Evolutionary conservation across 1,140 invertebrate species (phyloP), one percentile per base, ranked within the genome.

Genomic region (Eriocheir sinensis): DNA sequence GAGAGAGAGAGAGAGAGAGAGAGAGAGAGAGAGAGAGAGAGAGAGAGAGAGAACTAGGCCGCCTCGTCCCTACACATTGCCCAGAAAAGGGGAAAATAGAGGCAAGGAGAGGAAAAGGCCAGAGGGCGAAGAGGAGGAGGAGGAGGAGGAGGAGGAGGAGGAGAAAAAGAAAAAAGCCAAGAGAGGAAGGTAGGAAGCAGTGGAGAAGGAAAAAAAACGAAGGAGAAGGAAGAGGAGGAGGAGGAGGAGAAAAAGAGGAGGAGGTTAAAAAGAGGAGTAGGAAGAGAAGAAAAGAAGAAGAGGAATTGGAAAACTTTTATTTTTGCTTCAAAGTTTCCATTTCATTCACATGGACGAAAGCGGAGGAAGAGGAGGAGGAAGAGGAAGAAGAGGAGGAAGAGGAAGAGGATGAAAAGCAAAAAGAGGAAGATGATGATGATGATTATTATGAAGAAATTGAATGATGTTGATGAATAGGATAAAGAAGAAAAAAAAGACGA

Each of bases 91-190:
- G 53, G 53, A 60, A 21, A 60, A 8, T 48, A 48, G 15, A 15
- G 44, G 4, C 53, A 9, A 60, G 53, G 53, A 48, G 44, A 48
- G 44, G 44, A 48, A 15, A 15, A 48, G 44, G 44, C 4, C n/a
- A 15, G 44, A 48, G 44, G 44, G 15, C 4, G 44, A 48, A 15
- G 21, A 72, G 60, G 60, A 72, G 60, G 60, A 72, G 60, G 60
- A 72, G 60, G 60, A 72, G 60, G 60, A n/a, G 60, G 60, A n/a
- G 60, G 60, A 72, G 60, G 60, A 72, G 60, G 60, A 72, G 60
- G 60, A 72, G 60, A n/a, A 72, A n/a, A n/a, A 48, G 44, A 15
- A 48, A 15, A 15, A 48, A 48, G 44, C 4, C 44, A 48, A 48
- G 44, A 15, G 6, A n/a, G 27, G 8, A 2, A n/a, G 17, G 27